Base-by-base conservation (phyloP, 2,113 vertebrate genomes). In the Cromileptes altivelis region DNA sequence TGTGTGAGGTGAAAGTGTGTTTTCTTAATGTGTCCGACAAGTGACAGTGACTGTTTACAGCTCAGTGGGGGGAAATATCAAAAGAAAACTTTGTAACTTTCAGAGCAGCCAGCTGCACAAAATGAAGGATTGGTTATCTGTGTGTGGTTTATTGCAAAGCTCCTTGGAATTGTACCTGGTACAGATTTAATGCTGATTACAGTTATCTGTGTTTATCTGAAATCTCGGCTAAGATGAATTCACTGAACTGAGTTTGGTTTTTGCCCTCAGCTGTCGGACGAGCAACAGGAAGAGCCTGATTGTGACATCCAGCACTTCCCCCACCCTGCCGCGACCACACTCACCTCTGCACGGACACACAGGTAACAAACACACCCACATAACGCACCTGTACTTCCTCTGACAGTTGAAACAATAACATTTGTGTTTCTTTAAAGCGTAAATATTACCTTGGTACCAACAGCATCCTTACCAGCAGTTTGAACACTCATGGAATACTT, bases 281-380 rank as follows among this genome's bases (percentile, higher is more conserved):
- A 98, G 97, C 95, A 99, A 99, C 95, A 96, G 98, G 77, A 99
- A 99, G 95, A 99, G 98, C 84, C 95, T 99, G 93, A 99, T 99
- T 7, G 97, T 99, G 93, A 98, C 97, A 15, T 99, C 98, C 85
- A 99, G 96, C 93, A 99, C 98, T 14, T 99, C 98, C 70, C 98
- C 98, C n/a, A 99, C 98, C 37, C 95, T 99, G 27, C 98, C 98
- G 0, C 93, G 98, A 18, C 98, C 98, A 0, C 98, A 99, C 89
- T 99, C 98, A 7, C 98, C 98, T 80, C 69, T 57, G 21, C 69
- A 71, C 23, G 69, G 69, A 71, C 69, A 45, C 69, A 71, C 69
- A 71, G 69, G 69, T 71, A 71, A 27, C 56, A 30, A 25, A 15
- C 57, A 58, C 57, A 58, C 57, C 27, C 56, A 42, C 53, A 42